Evolutionary conservation across 2,113 vertebrate genomes (phyloP), one percentile per base, ranked within the genome.

Genomic region (Anoplopoma fimbria): DNA sequence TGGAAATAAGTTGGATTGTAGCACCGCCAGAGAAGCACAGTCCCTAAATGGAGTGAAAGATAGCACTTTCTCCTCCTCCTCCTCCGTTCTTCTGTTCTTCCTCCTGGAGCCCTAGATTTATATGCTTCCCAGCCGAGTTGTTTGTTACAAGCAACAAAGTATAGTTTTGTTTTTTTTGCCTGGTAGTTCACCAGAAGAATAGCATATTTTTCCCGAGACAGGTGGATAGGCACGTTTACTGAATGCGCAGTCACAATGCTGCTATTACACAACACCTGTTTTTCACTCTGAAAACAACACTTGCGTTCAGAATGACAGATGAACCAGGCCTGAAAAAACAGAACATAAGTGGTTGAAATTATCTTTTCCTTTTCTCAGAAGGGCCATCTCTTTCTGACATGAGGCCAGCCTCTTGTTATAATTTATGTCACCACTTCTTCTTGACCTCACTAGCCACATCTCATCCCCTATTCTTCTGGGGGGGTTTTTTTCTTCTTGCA

Each of bases 1-100:
- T 90, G 83, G 85, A 85, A 87, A 80, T 79, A 58, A 73, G 61
- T 70, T 87, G 70, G 69, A 81, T 45, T 75, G 82, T 63, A 34
- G 82, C n/a, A 5, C 60, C 69, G 53, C 14, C 15, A 69, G 64
- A 67, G 78, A 78, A 9, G 57, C 65, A 61, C 55, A 86, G 62
- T 78, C 93, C 88, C 70, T 93, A 92, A 85, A 93, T 89, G 93
- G 92, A 90, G 88, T 19, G 42, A 88, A 70, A 33, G 62, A 78
- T 25, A 51, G 61, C 9, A 0, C 31, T 0, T 82, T 79, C 75
- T 61, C 68, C 79, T 73, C 86, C 70, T 75, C 51, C 71, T 75
- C 55, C 45, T 38, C 25, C 27, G n/a, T 53, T 58, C 36, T 38
- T 73, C 64, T 63, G 4, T 25, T 34, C 70, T 62, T 49, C 27